Evolutionary conservation across 2,888 invertebrate genomes (phyloP).

Genomic region (Branchellion lobata): DNA sequence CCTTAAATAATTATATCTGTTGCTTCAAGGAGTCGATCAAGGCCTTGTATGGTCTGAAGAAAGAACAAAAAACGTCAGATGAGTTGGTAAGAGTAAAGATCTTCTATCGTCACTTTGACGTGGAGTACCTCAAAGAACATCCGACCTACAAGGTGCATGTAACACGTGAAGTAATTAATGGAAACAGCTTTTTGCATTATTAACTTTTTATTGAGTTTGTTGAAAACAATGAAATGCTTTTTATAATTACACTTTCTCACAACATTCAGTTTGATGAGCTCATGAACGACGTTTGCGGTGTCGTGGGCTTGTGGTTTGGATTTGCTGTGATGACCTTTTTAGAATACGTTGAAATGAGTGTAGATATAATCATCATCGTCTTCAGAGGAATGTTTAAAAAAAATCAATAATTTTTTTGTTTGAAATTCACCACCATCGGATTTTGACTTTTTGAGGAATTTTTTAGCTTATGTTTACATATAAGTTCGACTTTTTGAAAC

Average conservation of each 20-base stretch:
- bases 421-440: too few species aligned
- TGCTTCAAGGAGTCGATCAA: too few species aligned
- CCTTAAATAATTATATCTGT: too few species aligned
- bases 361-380: slow-evolving; percentile 22
- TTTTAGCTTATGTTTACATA: too few species aligned
- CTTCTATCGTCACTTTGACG: slow-evolving; percentile 4
- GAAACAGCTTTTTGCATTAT: too few species aligned
- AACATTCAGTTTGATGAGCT: slow-evolving; percentile 11
- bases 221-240: too few species aligned
- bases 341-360: slow-evolving; percentile 38
- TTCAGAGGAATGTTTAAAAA: neutral
- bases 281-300: slow-evolving; percentile 40
- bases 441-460: too few species aligned
- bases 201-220: too few species aligned
- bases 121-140: neutral
- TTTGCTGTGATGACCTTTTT: slow-evolving; percentile 46
- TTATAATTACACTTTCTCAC: too few species aligned
- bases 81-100: slow-evolving; percentile 1
- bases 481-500: too few species aligned
- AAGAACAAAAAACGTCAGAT: neutral
- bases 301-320: slow-evolving; percentile 46
- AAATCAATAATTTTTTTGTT: neutral
- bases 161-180: too few species aligned
- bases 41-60: neutral
- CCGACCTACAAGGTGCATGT: neutral